A percentile compares a stretch with the other conserved stretches of the same genome.
Conservation (phyloP, 2,888 invertebrate species). For the Lasius platythorax region DNA sequence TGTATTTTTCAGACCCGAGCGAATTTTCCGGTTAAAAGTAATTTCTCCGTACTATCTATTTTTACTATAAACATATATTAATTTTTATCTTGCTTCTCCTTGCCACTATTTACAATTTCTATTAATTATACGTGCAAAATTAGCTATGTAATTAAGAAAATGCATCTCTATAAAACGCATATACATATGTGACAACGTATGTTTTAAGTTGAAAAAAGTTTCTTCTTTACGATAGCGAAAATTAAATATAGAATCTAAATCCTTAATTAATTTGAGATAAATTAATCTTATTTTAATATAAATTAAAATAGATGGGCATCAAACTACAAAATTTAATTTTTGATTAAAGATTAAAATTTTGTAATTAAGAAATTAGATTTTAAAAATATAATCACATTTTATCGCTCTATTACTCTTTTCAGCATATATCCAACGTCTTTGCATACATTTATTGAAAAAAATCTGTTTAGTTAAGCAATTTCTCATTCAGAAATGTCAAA, state of each 20-base stretch:
- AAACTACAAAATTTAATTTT: neutral
- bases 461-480: neutral
- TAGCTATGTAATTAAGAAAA: neutral
- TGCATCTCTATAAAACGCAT: neutral
- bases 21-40: neutral
- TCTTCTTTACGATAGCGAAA: neutral
- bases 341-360: neutral
- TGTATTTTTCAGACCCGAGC: neutral
- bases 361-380: slow-evolving; percentile 14
- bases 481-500: slow-evolving; percentile 22
- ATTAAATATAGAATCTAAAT: neutral
- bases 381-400: neutral
- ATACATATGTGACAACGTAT: neutral
- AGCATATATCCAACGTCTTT: neutral
- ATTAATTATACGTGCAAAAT: neutral
- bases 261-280: neutral
- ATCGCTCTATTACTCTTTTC: neutral
- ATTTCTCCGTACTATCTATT: neutral
- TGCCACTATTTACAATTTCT: neutral
- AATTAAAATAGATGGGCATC: neutral
- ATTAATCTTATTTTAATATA: neutral
- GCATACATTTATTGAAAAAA: slow-evolving; percentile 18
- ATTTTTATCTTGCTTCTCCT: neutral
- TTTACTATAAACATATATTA: neutral
- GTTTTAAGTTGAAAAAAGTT: neutral